These are phyloP conservation scores for Arctia plantaginis DNA, from an alignment of 2,888 invertebrate genomes.

Conservation along the genomic window DNA sequence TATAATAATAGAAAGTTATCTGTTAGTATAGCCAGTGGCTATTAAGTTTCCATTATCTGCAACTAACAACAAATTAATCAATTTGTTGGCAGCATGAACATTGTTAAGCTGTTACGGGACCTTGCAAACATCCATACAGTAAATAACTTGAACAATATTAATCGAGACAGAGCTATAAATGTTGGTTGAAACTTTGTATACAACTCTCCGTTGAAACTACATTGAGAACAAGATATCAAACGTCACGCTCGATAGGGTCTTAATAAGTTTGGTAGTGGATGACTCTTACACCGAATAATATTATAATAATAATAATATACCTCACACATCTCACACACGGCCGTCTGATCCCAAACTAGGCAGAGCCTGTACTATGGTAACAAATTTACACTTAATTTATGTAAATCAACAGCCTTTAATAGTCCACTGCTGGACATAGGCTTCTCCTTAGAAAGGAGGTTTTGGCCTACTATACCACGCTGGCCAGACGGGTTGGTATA, in stretches of 20 bases:
- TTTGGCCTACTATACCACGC: too few relatives aligned
- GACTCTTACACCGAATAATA: constrained; percentile 58
- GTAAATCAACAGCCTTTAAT: too few relatives aligned
- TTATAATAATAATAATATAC: too few relatives aligned
- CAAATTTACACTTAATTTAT: too few relatives aligned
- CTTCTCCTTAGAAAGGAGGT: too few relatives aligned
- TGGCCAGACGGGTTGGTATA: too few relatives aligned
- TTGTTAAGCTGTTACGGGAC: constrained; percentile 32
- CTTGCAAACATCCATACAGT: constrained; percentile 29
- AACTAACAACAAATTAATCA: constrained; percentile 43
- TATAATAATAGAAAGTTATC: constrained; percentile 14
- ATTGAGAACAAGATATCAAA: constrained; percentile 70
- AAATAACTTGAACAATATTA: constrained; percentile 55
- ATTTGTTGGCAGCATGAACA: constrained; percentile 39
- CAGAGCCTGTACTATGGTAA: too few relatives aligned
- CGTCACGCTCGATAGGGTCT: constrained; percentile 57
- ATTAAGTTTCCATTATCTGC: constrained; percentile 20
- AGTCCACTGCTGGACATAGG: too few relatives aligned
- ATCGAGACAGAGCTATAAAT: constrained; percentile 60
- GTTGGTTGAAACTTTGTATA: constrained; percentile 56
- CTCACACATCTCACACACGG: too few relatives aligned
- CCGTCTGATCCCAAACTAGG: too few relatives aligned
- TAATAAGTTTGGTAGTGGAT: constrained; percentile 61
- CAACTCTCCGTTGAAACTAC: constrained; percentile 61
- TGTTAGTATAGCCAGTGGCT: constrained; percentile 1